phyloP scores from a whole-genome alignment of 1,140 invertebrate genomes.

The Venustaconcha ellipsiformis region DNA sequence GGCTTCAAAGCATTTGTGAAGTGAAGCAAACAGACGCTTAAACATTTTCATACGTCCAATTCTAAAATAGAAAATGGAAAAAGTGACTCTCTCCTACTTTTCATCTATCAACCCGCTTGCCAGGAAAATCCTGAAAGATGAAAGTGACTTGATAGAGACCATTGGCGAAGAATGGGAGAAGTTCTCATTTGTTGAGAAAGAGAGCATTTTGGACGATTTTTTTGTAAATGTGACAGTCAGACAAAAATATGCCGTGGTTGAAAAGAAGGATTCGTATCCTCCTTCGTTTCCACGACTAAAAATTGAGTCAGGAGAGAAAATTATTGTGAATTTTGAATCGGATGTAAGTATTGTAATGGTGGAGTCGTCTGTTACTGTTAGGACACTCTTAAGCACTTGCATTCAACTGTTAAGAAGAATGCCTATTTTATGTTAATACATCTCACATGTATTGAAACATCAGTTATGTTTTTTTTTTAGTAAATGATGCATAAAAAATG shows the following conservation, averaged over 20 bases:
- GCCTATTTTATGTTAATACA: no score
- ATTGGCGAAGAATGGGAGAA: conserved; percentile 10
- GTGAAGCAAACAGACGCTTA: no score
- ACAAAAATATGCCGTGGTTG: conserved; percentile 1
- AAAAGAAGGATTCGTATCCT: conserved; percentile 15
- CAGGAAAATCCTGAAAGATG: conserved; percentile 25
- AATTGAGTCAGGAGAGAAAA: conserved; percentile 30
- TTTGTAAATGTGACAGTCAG: conserved; percentile 16
- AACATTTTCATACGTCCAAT: no score
- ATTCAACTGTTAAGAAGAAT: no score
- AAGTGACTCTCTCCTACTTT: conserved; percentile 11
- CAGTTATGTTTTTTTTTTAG: no score
- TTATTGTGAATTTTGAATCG: conserved; percentile 25
- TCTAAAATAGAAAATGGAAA: conserved; percentile 4
- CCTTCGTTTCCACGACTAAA: conserved; percentile 19
- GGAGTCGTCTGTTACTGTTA: no score
- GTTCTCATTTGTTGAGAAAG: conserved; percentile 9
- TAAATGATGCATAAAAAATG: no score
- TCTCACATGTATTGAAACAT: no score
- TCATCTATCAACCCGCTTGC: conserved; percentile 24
- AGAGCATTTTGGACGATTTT: conserved; percentile 16
- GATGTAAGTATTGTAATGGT: conserved; percentile 10
- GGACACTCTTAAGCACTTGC: no score
- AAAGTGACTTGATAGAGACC: conserved; percentile 1
- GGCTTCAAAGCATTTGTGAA: no score